Evolutionary conservation across 2,797 vertebrate genomes (phyloP).

Genomic region (Hemitrygon akajei): DNA sequence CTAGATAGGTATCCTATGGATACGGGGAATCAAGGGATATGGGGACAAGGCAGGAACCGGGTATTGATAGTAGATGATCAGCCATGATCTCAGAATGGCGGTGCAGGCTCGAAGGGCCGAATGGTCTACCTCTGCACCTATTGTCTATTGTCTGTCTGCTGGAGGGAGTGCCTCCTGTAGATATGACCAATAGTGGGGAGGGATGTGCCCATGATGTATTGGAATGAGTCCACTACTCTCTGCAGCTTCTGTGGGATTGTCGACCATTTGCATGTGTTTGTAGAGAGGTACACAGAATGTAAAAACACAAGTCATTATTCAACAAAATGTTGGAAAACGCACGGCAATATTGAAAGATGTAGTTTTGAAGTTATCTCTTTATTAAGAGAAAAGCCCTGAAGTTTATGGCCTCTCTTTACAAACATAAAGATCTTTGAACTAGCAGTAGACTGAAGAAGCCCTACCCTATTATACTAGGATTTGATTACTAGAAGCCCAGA

Average conservation of each 20-base stretch:
- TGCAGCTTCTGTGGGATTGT: conserved; percentile 36
- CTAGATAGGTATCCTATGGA: too few species aligned
- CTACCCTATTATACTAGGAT: background rate
- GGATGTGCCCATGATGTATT: too few species aligned
- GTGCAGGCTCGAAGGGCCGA: too few species aligned
- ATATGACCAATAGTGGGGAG: too few species aligned
- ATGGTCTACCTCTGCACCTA: too few species aligned
- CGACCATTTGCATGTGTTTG: conserved; percentile 64
- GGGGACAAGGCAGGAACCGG: too few species aligned
- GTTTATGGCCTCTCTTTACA: background rate
- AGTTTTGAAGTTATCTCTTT: conserved; percentile 45
- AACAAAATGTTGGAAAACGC: conserved; percentile 60
- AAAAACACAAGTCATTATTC: conserved; percentile 68
- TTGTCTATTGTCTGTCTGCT: too few species aligned
- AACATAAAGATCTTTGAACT: background rate
- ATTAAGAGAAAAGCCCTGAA: conserved; percentile 22
- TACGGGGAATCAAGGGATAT: too few species aligned
- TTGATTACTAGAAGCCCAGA: background rate
- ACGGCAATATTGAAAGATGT: conserved; percentile 47
- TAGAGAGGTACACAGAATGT: conserved; percentile 59
- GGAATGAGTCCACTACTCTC: too few species aligned
- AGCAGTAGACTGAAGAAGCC: background rate
- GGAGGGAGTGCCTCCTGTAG: too few species aligned
- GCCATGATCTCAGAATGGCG: too few species aligned
- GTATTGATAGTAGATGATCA: too few species aligned